Base-by-base conservation (phyloP, 2,113 vertebrate species). In the Lasiurus cinereus region DNA sequence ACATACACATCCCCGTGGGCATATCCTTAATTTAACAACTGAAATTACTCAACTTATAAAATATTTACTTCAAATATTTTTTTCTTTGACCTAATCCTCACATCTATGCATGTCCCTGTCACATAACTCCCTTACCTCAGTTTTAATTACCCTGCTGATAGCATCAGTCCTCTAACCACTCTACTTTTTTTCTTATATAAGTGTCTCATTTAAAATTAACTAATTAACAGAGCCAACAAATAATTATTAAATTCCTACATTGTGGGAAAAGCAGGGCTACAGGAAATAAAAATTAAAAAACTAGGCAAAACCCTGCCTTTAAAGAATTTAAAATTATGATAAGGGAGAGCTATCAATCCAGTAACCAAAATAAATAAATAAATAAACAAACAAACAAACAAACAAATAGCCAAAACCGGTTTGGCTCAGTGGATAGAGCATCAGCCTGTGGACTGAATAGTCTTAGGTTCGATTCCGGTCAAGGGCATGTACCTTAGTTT, bases 111-210 rank as follows among this genome's bases (percentile, higher is more conserved):
- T 19, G 70, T n/a, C 33, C 9, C n/a, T 74, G 13, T 64, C 22
- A 50, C 33, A 4, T 69, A 88, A 66, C 15, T 78, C 27, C 11
- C 13, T 90, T 69, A 39, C 8, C 43, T 50, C 27, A 62, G 3
- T n/a, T 82, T 92, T 87, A 54, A 62, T 80, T 83, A 91, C 15
- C 46, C 70, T 95, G 50, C 15, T 90, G 43, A 24, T 94, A 84
- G 69, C 19, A 59, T n/a, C 52, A 87, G 48, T n/a, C 11, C 8
- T 22, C 24, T 85, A 27, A 31, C 8, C 22, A 90, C 27, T 50
- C 3, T 77, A 43, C 13, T 48, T 79, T 90, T 90, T 74, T 64
- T 48, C 24, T 54, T 66, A 6, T 54, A 6, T 54, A 91, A 94
- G 16, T 87, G 31, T 3, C 14, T 21, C 43, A 39, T 89, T 64